A percentile compares a stretch with the other conserved stretches of the same genome.
Conservation (phyloP, 2,113 vertebrate genomes). For the Perca fluviatilis region DNA sequence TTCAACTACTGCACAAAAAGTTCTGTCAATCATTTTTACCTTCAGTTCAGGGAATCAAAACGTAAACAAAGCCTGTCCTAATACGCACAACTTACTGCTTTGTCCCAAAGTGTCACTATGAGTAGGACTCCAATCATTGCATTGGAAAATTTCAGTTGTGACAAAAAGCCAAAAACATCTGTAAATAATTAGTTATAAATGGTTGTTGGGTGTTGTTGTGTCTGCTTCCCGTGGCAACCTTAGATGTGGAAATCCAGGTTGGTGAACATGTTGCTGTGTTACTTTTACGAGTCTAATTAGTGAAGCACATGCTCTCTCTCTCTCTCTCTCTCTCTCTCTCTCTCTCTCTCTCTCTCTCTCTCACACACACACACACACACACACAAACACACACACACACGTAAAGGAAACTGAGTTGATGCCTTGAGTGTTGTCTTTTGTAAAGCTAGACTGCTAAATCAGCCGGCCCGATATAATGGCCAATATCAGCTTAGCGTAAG, state of each 20-base stretch:
- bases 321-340: neutral
- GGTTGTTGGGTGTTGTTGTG: constrained; percentile 77
- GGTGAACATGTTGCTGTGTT: constrained; percentile 61
- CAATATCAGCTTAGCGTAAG: neutral
- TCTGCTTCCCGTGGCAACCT: constrained; percentile 78
- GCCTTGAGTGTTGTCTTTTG: neutral
- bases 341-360: constrained; percentile 2
- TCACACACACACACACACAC: constrained; percentile 5
- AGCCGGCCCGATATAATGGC: rapidly evolving
- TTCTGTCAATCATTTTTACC: neutral
- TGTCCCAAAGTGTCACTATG: neutral
- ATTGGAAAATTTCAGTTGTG: constrained; percentile 8
- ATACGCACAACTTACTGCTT: neutral
- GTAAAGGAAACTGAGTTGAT: neutral
- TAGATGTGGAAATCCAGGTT: constrained; percentile 67
- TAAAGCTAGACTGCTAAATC: neutral
- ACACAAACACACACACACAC: neutral
- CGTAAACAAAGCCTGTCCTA: neutral
- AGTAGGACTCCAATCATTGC: neutral
- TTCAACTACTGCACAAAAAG: neutral
- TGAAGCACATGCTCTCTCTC: constrained; percentile 28
- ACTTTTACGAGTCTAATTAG: constrained; percentile 78
- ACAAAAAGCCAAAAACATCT: constrained; percentile 42
- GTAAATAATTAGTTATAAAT: constrained; percentile 69
- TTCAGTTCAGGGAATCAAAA: neutral